Evolutionary conservation across 2,113 vertebrate genomes (phyloP).

Genomic region (Pungitius pungitius): DNA sequence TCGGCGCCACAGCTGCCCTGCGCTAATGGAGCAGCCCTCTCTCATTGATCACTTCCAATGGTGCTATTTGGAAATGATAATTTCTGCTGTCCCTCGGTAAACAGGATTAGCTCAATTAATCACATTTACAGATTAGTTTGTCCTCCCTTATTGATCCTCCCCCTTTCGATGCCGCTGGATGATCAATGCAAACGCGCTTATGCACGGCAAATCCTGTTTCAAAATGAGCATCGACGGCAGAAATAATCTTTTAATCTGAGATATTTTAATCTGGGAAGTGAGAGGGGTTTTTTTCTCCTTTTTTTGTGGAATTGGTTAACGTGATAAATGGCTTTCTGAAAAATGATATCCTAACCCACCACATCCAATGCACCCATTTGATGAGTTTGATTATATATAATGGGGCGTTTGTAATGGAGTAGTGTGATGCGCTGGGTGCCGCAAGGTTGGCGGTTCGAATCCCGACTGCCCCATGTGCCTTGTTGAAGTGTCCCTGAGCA

Average conservation of each 20-base stretch:
- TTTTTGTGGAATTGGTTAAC: neutral
- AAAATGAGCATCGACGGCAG: conserved; percentile 79
- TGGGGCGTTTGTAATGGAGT: too few species aligned
- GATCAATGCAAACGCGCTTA: conserved; percentile 93
- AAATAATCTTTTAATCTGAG: conserved; percentile 73
- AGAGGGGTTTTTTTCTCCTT: conserved; percentile 17
- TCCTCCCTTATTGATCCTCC: conserved; percentile 85
- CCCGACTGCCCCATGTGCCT: too few species aligned
- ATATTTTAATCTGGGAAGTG: conserved; percentile 55
- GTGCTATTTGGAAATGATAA: conserved; percentile 81
- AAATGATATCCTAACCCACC: conserved; percentile 18
- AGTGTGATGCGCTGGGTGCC: too few species aligned
- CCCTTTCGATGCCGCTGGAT: conserved; percentile 61
- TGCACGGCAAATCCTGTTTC: conserved; percentile 87
- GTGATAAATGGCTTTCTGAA: conserved; percentile 48
- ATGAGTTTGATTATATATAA: too few species aligned
- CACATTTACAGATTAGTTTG: conserved; percentile 90
- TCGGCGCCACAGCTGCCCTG: conserved; percentile 38
- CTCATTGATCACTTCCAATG: conserved; percentile 71
- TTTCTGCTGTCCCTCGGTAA: conserved; percentile 80
- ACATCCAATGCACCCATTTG: neutral
- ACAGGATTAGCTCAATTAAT: conserved; percentile 91
- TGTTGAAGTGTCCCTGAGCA: too few species aligned
- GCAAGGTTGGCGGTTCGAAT: too few species aligned
- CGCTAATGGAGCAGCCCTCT: conserved; percentile 51